Evolutionary conservation across 2,113 vertebrate genomes (phyloP).

Genomic region (Cebidichthys violaceus): DNA sequence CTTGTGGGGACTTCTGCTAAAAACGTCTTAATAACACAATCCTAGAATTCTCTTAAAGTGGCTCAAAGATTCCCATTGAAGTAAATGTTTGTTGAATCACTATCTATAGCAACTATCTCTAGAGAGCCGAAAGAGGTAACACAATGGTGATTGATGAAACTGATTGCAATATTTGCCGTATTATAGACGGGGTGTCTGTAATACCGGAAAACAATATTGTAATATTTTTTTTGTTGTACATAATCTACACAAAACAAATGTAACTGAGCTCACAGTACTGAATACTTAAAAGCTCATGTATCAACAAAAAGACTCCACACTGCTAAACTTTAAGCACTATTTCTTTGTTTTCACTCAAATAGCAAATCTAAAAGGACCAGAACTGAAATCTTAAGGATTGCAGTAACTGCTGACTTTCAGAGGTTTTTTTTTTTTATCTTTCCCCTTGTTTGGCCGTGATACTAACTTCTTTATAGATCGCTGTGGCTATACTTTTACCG

Average conservation of each 20-base stretch:
- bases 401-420: neutral
- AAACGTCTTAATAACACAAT: neutral
- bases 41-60: neutral
- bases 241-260: neutral
- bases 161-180: neutral
- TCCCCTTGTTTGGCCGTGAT: neutral
- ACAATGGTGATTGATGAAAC: neutral
- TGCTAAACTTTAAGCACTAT: neutral
- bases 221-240: neutral
- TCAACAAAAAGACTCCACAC: too few species aligned
- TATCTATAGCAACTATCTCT: neutral
- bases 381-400: neutral
- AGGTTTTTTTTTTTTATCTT: neutral
- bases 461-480: neutral
- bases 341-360: neutral
- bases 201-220: neutral
- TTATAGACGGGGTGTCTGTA: neutral
- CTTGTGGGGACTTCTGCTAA: neutral
- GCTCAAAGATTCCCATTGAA: neutral
- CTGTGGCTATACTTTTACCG: neutral
- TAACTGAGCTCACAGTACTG: neutral
- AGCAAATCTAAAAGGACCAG: neutral
- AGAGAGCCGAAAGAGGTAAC: neutral
- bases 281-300: neutral
- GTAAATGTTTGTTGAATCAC: neutral